Base-by-base conservation (phyloP, 2,113 vertebrate species). In the Centropus bengalensis region DNA sequence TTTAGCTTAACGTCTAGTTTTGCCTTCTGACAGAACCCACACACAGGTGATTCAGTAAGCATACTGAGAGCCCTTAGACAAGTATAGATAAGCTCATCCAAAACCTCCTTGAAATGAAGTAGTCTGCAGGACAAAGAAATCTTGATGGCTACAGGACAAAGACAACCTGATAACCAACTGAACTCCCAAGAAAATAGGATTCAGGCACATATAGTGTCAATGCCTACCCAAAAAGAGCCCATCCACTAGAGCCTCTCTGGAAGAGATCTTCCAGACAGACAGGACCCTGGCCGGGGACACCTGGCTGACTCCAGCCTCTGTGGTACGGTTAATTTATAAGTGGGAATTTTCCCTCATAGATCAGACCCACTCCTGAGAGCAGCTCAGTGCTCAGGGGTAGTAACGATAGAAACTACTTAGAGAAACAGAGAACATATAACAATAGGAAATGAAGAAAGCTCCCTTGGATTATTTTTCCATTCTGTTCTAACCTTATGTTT, bases 251-350 rank as follows among this genome's bases (percentile, higher is more conserved):
- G 8, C n/a, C 5, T 36, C 6, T 80, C 30, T 60, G 5, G 9
- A 36, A 11, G 40, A 78, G 21, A 51, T 55, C 22, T 77, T 24
- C 24, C 3, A 21, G 32, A 56, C 3, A 54, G 24, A 67, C 7
- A 7, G 8, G 6, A 44, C 6, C 14, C 1, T 42, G 42, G 4
- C 2, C 1, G 0, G 21, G 16, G 21, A 21, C 4, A 1, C 18
- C 9, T 38, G 74, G 9, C 20, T 68, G 64, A 68, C 27, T 44
- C 47, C 15, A 36, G 23, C 23, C 32, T 24, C 44, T 3, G 2
- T 33, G 18, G 38, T 2, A 1, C 3, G 5, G 8, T 30, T 28
- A 7, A 71, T 28, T 38, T 27, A 0, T 3, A n/a, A 52, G 47
- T 8, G 10, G 60, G 1, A 3, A 1, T 69, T 64, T 42, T 17